Base-by-base conservation (phyloP, 2,888 invertebrate species). In the Patella pellucida region DNA sequence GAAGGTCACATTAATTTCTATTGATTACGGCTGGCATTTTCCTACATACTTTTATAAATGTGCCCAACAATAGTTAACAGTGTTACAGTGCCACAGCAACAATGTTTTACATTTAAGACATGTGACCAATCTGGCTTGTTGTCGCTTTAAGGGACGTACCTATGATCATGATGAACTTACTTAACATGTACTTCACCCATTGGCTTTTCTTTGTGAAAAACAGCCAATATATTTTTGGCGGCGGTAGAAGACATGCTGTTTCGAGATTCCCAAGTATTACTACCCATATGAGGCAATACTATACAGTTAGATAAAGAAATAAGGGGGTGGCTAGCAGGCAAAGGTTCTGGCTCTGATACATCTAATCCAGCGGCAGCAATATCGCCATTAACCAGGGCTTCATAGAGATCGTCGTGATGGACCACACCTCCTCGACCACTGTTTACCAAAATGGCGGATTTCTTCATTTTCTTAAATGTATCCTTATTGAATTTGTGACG, bases 311-410 rank as follows among this genome's bases (percentile, higher is more conserved):
- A 92, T 41, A 97, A 88, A 76, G 93, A 93, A 15, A 96, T 93
- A 31, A 98, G 92, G 3, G 94, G 94, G 91, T 94, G 94, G 83
- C 96, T 94, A 15, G 94, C 86, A 0, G 97, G 96, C 78, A 98
- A 91, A 0, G 97, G 97, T 90, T 98, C 97, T 0, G 97, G 97
- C 9, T 95, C 95, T 79, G 95, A 96, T 0, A 98, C 97, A 92
- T 98, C 97, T 62, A 98, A 92, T 0, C 97, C 97, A 0, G 97
- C 97, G 0, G 94, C 96, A 86, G 93, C 91, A 75, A 97, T 97
- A 3, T 92, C 92, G 15, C 94, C 93, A 72, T 92, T 93, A 83
- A 93, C 92, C 71, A 98, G 92, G 0, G 96, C 96, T 75, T 94
- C 93, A 76, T 94, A 93, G 72, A 97, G 92, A 27, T 95, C 96